phyloP scores from a whole-genome alignment of 1,140 invertebrate species.

The Leptestheria dahalacensis region DNA sequence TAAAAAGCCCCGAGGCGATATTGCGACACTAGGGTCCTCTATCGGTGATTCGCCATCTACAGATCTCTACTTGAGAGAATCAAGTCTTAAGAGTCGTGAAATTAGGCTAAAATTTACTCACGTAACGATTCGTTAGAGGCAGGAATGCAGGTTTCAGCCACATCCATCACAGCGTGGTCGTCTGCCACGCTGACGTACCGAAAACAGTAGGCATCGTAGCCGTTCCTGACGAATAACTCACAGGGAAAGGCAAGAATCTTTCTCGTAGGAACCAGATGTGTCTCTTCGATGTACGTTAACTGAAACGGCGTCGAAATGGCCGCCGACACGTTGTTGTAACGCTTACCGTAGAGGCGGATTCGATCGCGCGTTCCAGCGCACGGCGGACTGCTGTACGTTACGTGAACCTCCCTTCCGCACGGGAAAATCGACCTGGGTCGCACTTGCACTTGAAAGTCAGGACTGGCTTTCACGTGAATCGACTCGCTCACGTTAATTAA shows the following conservation, averaged over 20 bases:
- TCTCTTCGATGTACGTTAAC: conserved; percentile 20
- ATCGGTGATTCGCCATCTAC: no score
- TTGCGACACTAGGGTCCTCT: no score
- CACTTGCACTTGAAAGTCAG: conserved; percentile 5
- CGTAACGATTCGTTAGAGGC: neutral
- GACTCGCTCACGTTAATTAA: conserved; percentile 16
- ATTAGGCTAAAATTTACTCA: neutral
- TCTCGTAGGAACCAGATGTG: conserved; percentile 16
- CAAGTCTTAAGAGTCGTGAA: no score
- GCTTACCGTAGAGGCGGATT: conserved; percentile 19
- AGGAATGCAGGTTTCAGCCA: conserved; percentile 12
- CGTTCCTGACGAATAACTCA: conserved; percentile 17
- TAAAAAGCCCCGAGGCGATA: no score
- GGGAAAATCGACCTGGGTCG: neutral
- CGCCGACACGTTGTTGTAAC: conserved; percentile 10
- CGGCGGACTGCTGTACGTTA: conserved; percentile 19
- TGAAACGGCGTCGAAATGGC: neutral
- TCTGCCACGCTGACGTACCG: conserved; percentile 19
- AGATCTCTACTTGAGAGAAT: neutral
- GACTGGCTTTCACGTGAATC: conserved; percentile 20
- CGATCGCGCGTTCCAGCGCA: conserved; percentile 19
- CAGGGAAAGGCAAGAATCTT: conserved; percentile 19
- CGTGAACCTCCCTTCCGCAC: conserved; percentile 14
- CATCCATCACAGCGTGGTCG: conserved; percentile 19
- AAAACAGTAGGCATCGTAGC: conserved; percentile 20